Base-by-base conservation (phyloP, 2,797 vertebrate species). In the Onychomys arenicola region DNA sequence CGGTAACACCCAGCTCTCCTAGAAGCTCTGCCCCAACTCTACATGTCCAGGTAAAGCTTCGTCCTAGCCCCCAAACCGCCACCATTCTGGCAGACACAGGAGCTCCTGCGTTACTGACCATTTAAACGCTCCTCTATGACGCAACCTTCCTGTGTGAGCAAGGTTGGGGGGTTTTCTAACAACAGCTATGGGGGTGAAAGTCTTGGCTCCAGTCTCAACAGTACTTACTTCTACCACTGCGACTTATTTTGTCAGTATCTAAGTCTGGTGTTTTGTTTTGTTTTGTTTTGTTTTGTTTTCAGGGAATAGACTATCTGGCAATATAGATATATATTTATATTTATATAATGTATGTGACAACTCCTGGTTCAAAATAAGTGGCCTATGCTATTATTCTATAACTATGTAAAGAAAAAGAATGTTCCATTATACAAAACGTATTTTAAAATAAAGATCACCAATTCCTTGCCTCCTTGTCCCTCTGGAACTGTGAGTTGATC, bases 281-380 rank as follows among this genome's bases (percentile, higher is more conserved):
- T 16, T 27, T 29, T 37, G n/a, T n/a, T 43, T 75, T 75, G n/a
- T 10, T 78, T 59, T 49, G 52, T 55, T 32, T 8, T 2, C 71
- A 49, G 59, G 67, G 67, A 65, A 25, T 77, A 89, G 63, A 67
- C 49, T 55, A 21, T 67, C 71, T 59, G n/a, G 19, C 6, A 85
- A 63, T 5, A 49, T 49, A 49, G 46, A 49, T 49, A 49, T 49
- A 5, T 49, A 49, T n/a, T n/a, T n/a, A n/a, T n/a, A n/a, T n/a
- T n/a, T n/a, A 14, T 27, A 59, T 19, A n/a, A 34, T 8, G 5
- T 59, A 75, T 16, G 49, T 92, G 69, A 29, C 93, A 71, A 65
- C 55, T 94, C 17, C 83, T 49, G 25, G 29, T 57, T 84, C 49
- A 86, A 85, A 96, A 71, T 55, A 93, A 86, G 67, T 37, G 5